phyloP scores from a whole-genome alignment of 2,113 vertebrate species.

The Rhynchomys soricoides region DNA sequence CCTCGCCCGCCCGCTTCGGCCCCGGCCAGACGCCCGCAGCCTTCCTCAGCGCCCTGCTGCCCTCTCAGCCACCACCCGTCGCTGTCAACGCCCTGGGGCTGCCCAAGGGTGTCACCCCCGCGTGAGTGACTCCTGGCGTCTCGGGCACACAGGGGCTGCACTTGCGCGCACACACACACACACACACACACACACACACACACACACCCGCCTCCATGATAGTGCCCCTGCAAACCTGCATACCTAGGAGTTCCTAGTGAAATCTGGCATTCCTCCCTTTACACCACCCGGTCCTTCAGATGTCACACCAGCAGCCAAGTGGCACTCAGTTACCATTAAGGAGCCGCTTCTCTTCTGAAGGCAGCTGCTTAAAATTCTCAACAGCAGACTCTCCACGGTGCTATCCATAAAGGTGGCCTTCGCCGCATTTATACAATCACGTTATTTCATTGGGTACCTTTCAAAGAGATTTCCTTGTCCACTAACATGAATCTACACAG shows the following conservation, averaged over 20 bases:
- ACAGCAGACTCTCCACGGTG: no score
- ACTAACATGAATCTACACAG: background rate
- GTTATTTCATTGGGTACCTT: background rate
- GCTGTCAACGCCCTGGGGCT: conserved; percentile 95
- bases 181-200: no score
- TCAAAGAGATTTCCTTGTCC: accelerated
- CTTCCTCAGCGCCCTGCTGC: conserved; percentile 95
- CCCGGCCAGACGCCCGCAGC: conserved; percentile 91
- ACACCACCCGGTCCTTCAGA: background rate
- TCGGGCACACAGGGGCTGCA: background rate
- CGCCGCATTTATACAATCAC: background rate
- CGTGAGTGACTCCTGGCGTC: conserved; percentile 82
- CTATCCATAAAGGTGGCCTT: background rate
- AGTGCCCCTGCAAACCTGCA: accelerated
- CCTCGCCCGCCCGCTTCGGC: conserved; percentile 82
- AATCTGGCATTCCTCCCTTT: background rate
- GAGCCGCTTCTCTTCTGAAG: background rate
- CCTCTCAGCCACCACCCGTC: conserved; percentile 86
- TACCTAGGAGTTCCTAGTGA: background rate
- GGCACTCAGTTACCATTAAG: background rate
- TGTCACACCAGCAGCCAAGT: background rate
- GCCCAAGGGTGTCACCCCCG: conserved; percentile 91
- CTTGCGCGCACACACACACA: no score
- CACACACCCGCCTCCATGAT: no score
- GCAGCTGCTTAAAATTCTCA: background rate